Percentiles rank a stretch among this genome's conserved stretches.
Evolutionary conservation across 2,888 invertebrate species (phyloP).

Genomic region (Polymixis lichenea): DNA sequence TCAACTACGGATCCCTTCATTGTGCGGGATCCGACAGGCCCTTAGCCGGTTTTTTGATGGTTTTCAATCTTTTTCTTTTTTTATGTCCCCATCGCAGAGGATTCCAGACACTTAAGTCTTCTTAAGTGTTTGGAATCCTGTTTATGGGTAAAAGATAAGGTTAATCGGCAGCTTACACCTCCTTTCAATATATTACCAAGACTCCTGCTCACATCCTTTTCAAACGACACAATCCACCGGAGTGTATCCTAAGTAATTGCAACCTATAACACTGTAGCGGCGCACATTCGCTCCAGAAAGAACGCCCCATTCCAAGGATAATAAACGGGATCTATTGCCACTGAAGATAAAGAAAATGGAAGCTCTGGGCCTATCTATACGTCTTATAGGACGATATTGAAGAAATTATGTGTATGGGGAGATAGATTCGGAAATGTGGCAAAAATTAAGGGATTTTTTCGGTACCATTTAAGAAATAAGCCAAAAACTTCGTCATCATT

Average conservation of each 20-base stretch:
- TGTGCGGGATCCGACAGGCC: too few species aligned
- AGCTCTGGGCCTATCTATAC: constrained; percentile 28
- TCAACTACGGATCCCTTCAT: too few species aligned
- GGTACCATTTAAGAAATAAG: too few species aligned
- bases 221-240: constrained; percentile 47
- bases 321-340: constrained; percentile 54
- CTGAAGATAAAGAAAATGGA: constrained; percentile 56
- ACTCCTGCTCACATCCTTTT: constrained; percentile 3
- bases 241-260: constrained; percentile 61
- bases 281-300: constrained; percentile 57
- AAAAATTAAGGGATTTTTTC: constrained; percentile 2
- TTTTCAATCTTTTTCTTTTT: background rate
- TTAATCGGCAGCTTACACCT: background rate
- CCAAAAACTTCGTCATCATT: background rate
- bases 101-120: background rate
- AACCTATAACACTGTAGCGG: constrained; percentile 56
- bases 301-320: constrained; percentile 57
- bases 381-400: constrained; percentile 15
- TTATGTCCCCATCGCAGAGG: background rate
- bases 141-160: background rate
- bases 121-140: background rate
- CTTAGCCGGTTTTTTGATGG: background rate
- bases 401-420: constrained; percentile 10
- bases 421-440: background rate
- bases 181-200: background rate